These are phyloP conservation scores for Brachirus orientalis DNA, from an alignment of 2,113 vertebrate species.

Conservation along the genomic window DNA sequence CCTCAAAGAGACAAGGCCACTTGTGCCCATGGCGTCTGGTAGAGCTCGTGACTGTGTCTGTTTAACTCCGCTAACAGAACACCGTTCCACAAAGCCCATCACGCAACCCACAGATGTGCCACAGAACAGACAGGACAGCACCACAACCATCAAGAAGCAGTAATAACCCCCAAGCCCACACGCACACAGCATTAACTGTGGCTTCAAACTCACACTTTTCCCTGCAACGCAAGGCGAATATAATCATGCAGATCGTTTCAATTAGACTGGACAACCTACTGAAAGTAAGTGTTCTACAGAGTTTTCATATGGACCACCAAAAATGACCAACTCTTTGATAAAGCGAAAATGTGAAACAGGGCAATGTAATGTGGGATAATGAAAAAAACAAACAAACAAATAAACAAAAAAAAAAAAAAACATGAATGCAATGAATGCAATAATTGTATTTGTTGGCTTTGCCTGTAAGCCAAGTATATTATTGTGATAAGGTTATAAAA, in stretches of 20 bases:
- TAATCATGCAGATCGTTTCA: neutral
- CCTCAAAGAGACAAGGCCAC: conserved; percentile 66
- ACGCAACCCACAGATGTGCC: conserved; percentile 82
- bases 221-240: neutral
- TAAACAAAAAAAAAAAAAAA: no score
- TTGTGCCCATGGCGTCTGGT: conserved; percentile 77
- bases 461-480: no score
- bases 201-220: conserved; percentile 19
- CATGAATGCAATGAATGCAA: no score
- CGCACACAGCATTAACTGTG: conserved; percentile 36
- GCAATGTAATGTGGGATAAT: no score
- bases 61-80: conserved; percentile 80
- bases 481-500: no score
- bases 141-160: conserved; percentile 68
- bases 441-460: no score
- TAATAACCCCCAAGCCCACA: conserved; percentile 59
- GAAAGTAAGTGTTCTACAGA: no score
- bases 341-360: neutral
- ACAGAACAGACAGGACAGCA: conserved; percentile 74
- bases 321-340: neutral
- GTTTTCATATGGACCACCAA: no score
- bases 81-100: conserved; percentile 76
- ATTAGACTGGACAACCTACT: no score
- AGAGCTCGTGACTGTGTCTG: conserved; percentile 80
- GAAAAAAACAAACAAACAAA: no score